Evolutionary conservation across 1,140 invertebrate species (phyloP).

Genomic region (Pararge aegeria): DNA sequence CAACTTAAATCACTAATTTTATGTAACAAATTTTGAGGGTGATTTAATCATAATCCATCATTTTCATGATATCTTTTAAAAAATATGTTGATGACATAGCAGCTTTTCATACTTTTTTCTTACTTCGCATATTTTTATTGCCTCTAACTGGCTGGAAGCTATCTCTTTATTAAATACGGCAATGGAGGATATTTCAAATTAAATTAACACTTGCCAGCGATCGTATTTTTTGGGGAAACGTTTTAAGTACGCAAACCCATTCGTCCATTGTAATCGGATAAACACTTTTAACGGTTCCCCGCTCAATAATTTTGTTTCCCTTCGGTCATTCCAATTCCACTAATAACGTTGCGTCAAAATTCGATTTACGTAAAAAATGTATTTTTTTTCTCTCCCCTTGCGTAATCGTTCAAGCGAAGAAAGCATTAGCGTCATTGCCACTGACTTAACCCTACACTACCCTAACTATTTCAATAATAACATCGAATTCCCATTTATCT

Average conservation of each 20-base stretch:
- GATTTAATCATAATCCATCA: too few relatives aligned
- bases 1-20: too few relatives aligned
- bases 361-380: slow-evolving; percentile 70
- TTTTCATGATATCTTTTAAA: too few relatives aligned
- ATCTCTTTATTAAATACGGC: not conserved
- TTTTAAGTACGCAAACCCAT: slow-evolving; percentile 16
- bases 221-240: slow-evolving; percentile 10
- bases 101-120: too few relatives aligned
- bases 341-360: slow-evolving; percentile 63
- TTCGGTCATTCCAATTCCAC: slow-evolving; percentile 62
- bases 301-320: slow-evolving; percentile 61
- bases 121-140: too few relatives aligned
- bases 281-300: slow-evolving; percentile 52
- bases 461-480: slow-evolving; percentile 48
- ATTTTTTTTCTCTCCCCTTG: slow-evolving; percentile 39
- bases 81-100: too few relatives aligned
- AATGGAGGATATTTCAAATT: not conserved
- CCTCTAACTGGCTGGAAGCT: too few relatives aligned
- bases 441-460: slow-evolving; percentile 46
- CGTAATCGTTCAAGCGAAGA: slow-evolving; percentile 47
- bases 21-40: too few relatives aligned
- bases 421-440: slow-evolving; percentile 58
- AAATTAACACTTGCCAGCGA: slow-evolving; percentile 13
- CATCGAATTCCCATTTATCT: slow-evolving; percentile 61
- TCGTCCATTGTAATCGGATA: slow-evolving; percentile 48